Evolutionary conservation across 2,797 vertebrate genomes (phyloP), one percentile per base, ranked within the genome.

Genomic region (Forpus xanthops): DNA sequence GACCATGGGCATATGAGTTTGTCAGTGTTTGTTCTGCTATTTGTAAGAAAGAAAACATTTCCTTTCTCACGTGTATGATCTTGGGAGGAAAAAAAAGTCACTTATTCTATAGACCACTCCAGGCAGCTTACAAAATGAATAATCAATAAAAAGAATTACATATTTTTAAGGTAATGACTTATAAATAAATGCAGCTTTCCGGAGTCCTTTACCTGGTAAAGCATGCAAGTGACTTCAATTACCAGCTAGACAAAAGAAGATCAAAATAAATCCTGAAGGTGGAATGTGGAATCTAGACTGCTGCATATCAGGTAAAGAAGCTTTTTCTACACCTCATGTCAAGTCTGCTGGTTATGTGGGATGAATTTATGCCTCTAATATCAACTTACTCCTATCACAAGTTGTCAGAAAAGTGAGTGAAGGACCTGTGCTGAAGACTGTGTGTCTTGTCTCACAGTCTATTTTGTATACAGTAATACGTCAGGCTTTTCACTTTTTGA

Each of bases 281-380:
- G 45, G 31, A 86, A 44, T 73, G 19, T 45, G 35, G 31, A 91
- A 42, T 61, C 62, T 84, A 39, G 66, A 30, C 45, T 18, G 61
- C 11, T 70, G 21, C 44, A 31, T 50, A 49, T 84, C 11, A 70
- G 62, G 31, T 70, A 27, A 83, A 68, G 73, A 66, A 86, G 42
- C 4, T 68, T 83, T 78, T 67, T 64, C 80, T 78, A 79, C 55
- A 41, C 25, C 37, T 53, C 18, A 14, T 68, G 30, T 77, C 70
- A 88, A 79, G 45, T 35, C 41, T 88, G 31, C 53, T 66, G 13
- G 79, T 92, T 82, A 61, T 80, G 66, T 55, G 68, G 58, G 24
- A 42, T 93, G 88, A 90, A 52, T 50, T 89, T 45, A 21, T 80
- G 28, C 14, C 30, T 64, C 37, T 91, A 55, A 89, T 65, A 33